These are phyloP conservation scores for Nixonia krombeini DNA, from an alignment of 1,140 invertebrate species.

Conservation along the genomic window DNA sequence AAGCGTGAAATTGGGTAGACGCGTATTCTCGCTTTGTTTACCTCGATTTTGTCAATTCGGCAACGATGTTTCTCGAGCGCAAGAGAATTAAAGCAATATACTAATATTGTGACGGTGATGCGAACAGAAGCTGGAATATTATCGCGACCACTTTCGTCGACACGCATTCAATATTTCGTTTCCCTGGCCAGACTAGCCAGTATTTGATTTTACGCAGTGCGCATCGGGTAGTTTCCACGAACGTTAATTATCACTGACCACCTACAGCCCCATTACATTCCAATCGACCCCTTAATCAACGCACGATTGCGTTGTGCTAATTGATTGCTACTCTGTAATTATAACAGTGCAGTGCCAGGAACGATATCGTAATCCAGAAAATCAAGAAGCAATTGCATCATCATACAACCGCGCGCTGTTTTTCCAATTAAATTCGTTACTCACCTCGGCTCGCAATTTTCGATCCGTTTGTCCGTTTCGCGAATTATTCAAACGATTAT, in stretches of 20 bases:
- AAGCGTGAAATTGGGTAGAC: no score
- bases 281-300: slow-evolving; percentile 72
- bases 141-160: slow-evolving; percentile 35
- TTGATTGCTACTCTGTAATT: slow-evolving; percentile 72
- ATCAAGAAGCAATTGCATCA: slow-evolving; percentile 52
- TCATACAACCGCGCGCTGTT: slow-evolving; percentile 5
- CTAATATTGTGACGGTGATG: slow-evolving; percentile 25
- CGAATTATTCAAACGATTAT: no score
- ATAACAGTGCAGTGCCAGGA: slow-evolving; percentile 69
- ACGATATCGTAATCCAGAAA: slow-evolving; percentile 62
- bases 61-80: no score
- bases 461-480: no score
- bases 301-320: slow-evolving; percentile 72
- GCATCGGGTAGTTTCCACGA: slow-evolving; percentile 65
- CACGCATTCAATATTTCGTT: slow-evolving; percentile 63
- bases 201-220: slow-evolving; percentile 70
- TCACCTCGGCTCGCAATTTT: no score
- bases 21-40: no score
- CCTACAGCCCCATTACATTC: slow-evolving; percentile 71
- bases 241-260: slow-evolving; percentile 72
- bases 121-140: slow-evolving; percentile 31
- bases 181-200: slow-evolving; percentile 57
- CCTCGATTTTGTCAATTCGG: no score
- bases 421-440: no score
- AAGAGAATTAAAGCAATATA: slow-evolving; percentile 24